A percentile compares a stretch with the other conserved stretches of the same genome.
Evolutionary conservation across 2,113 vertebrate species (phyloP).

Genomic region (Phycodurus eques): DNA sequence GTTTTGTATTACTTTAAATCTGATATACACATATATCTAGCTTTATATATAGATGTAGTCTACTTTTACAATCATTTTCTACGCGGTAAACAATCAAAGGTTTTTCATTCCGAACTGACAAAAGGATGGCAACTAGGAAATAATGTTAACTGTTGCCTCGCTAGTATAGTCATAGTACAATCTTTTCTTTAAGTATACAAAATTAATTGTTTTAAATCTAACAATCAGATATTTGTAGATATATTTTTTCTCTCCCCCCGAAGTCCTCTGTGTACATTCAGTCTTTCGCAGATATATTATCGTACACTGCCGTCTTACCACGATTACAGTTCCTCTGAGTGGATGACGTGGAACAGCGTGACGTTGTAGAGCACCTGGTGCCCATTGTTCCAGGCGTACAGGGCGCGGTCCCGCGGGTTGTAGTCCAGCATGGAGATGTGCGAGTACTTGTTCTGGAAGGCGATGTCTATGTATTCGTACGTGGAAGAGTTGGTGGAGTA

Average conservation of each 20-base stretch:
- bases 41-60: slow-evolving; percentile 16
- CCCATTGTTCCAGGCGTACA: slow-evolving; percentile 98
- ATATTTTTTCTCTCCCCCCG: slow-evolving; percentile 25
- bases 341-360: slow-evolving; percentile 95
- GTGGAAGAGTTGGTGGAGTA: slow-evolving; percentile 97
- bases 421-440: slow-evolving; percentile 99
- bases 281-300: slow-evolving; percentile 47
- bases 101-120: slow-evolving; percentile 65
- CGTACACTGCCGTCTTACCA: slow-evolving; percentile 25
- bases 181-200: slow-evolving; percentile 21
- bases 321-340: slow-evolving; percentile 89
- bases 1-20: slow-evolving; percentile 41
- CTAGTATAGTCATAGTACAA: neutral
- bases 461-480: slow-evolving; percentile 97
- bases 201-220: slow-evolving; percentile 6
- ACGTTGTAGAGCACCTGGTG: slow-evolving; percentile 97
- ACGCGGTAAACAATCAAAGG: slow-evolving; percentile 51
- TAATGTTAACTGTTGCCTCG: slow-evolving; percentile 38
- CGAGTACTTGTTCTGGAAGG: slow-evolving; percentile 95
- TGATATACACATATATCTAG: slow-evolving; percentile 28
- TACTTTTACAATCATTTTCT: slow-evolving; percentile 69
- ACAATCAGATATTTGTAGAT: neutral
- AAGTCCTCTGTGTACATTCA: slow-evolving; percentile 55
- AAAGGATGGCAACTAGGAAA: slow-evolving; percentile 54
- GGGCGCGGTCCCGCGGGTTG: slow-evolving; percentile 93